Base-by-base conservation (phyloP, 2,888 invertebrate genomes). In the Cataglyphis cursor region DNA sequence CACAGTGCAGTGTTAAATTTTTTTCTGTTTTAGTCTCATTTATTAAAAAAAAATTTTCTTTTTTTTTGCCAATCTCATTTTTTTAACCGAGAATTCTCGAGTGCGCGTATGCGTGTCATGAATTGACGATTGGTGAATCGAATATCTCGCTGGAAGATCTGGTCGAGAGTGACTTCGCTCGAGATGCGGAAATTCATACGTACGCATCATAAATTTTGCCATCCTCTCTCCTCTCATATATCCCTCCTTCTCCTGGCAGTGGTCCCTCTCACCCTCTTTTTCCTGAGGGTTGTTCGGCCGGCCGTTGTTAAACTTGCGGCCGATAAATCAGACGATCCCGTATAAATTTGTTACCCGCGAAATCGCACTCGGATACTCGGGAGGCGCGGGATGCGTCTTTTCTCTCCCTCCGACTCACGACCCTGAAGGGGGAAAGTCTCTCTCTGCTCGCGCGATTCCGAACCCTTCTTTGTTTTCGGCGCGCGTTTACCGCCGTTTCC, bases 271-370 rank as follows among this genome's bases (percentile, higher is more conserved):
- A 85, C 83, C 86, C 87, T 59, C 89, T 88, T 87, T 90, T 85
- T 84, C 85, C 72, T 85, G 82, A 70, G 85, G 88, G 81, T 82
- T 84, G 88, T 85, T 87, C 87, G 85, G 81, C 75, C 88, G 91
- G 91, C 90, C 91, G 91, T 92, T 93, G 93, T 94, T 93, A 92
- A 93, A 93, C 93, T 93, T 92, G 92, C 90, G 91, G 91, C 89
- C 93, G 90, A 93, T 93, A 93, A 93, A 93, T 93, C 93, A 93
- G 90, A 89, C 88, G 89, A 91, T 92, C 93, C 93, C 92, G 92
- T 93, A 93, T 94, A 93, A 93, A 93, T 93, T 94, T 93, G 93
- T 93, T 92, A 92, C 91, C 90, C 89, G 89, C 90, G 90, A 92
- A 93, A 92, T 92, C 92, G 92, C 90, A 92, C n/a, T n/a, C 91